Evolutionary conservation across 2,797 vertebrate species (phyloP), one percentile per base, ranked within the genome.

Genomic region (Pangasius macronema): DNA sequence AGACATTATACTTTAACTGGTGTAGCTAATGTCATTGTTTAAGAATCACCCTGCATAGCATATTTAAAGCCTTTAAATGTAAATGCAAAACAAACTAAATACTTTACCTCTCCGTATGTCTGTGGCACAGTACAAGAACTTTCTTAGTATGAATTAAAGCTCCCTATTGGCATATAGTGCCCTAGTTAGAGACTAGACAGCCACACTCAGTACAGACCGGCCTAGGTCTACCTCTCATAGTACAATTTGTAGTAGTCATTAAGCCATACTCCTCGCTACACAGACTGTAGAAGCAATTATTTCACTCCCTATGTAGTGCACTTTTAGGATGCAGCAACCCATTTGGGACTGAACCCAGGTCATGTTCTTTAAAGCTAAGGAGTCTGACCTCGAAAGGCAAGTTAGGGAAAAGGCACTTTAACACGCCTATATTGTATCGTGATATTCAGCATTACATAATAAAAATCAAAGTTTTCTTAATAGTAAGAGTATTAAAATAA

Each of bases 291-390:
- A 63, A 63, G 51, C 11, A 63, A 46, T 22, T 14, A 22, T 2
- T 68, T 83, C 18, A 33, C 18, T 67, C 9, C 46, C 36, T 63
- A 46, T 46, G 36, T 55, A 55, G 76, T 79, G 53, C 30, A 79
- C 51, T 46, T 67, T 51, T 5, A 68, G 20, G 46, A 9, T 22
- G 63, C 27, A 83, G 59, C 7, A 3, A 67, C 27, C 16, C 30
- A 30, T 83, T 53, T 83, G 65, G 82, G 65, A 83, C 65, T 24
- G 30, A 39, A 11, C n/a, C 87, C 55, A 85, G 73, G 83, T 83
- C 83, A 83, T 79, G 81, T 49, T 86, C 70, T 88, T 65, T 24
- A 86, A 75, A 72, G 22, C 10, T 46, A 46, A 61, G 27, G 53
- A 81, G 18, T 77, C 85, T 68, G 81, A 75, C 84, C 77, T 77